Evolutionary conservation across 2,888 invertebrate genomes (phyloP).

Genomic region (Oeneis ivallda): DNA sequence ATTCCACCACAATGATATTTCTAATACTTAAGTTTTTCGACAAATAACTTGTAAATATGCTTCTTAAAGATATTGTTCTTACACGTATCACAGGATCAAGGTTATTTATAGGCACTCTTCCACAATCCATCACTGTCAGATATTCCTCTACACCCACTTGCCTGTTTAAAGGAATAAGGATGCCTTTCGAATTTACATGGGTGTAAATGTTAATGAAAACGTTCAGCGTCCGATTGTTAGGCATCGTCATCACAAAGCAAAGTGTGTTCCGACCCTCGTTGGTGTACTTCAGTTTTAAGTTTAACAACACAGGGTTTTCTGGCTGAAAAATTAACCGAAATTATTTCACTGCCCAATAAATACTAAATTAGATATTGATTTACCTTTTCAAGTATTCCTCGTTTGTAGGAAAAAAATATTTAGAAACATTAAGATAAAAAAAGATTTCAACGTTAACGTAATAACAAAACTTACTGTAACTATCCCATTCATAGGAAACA

Average conservation of each 20-base stretch:
- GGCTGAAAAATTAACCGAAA: conserved; percentile 51
- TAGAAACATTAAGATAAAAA: too few species aligned
- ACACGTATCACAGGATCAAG: conserved; percentile 75
- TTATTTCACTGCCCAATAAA: background rate
- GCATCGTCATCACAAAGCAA: conserved; percentile 66
- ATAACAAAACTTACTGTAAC: conserved; percentile 54
- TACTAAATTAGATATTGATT: background rate
- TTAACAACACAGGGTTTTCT: conserved; percentile 55
- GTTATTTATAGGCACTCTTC: conserved; percentile 74
- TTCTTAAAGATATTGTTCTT: conserved; percentile 19
- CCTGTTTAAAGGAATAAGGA: conserved; percentile 62
- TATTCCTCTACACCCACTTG: conserved; percentile 49
- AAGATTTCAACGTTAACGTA: background rate
- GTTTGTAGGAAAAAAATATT: too few species aligned
- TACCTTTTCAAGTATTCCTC: background rate
- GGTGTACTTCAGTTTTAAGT: conserved; percentile 59
- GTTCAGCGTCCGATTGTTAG: conserved; percentile 61
- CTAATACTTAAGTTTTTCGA: too few species aligned
- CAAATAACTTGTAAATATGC: too few species aligned
- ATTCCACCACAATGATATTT: too few species aligned
- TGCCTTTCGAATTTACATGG: conserved; percentile 54
- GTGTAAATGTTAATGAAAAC: conserved; percentile 60
- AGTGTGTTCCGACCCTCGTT: conserved; percentile 58
- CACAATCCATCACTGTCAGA: conserved; percentile 67
- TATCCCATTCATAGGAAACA: conserved; percentile 55